Conservation (phyloP, 2,797 vertebrate species). For the Coregonus suidteri region DNA sequence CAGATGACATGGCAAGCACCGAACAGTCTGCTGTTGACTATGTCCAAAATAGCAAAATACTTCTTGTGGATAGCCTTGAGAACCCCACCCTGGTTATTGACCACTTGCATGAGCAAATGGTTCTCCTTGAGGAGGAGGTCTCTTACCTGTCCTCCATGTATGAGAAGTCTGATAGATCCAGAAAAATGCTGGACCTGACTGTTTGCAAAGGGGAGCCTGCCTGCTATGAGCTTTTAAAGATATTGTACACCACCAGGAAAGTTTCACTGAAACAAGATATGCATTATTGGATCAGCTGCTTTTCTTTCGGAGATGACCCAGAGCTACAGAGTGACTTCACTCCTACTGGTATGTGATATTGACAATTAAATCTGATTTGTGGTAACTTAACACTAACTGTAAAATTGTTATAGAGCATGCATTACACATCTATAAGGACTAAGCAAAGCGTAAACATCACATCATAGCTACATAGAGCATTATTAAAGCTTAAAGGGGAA, state of each 20-base stretch:
- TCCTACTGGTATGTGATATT: not conserved
- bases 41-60: slow-evolving; percentile 16
- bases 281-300: slow-evolving; percentile 48
- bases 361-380: no score
- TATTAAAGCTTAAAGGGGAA: no score
- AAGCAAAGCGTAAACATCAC: no score
- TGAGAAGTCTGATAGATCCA: not conserved
- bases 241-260: slow-evolving; percentile 33
- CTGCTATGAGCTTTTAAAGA: slow-evolving; percentile 26
- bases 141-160: not conserved
- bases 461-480: no score
- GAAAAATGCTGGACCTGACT: slow-evolving; percentile 14
- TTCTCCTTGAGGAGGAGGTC: slow-evolving; percentile 12
- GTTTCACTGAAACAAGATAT: slow-evolving; percentile 34
- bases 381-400: no score
- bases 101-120: not conserved
- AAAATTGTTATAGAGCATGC: no score
- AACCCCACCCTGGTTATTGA: slow-evolving; percentile 15
- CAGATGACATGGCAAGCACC: slow-evolving; percentile 28
- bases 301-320: slow-evolving; percentile 31
- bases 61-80: slow-evolving; percentile 1
- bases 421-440: no score
- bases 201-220: slow-evolving; percentile 26
- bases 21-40: slow-evolving; percentile 37
- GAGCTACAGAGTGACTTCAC: slow-evolving; percentile 11